Evolutionary conservation across 2,113 vertebrate species (phyloP).

Genomic region (Camelus bactrianus): DNA sequence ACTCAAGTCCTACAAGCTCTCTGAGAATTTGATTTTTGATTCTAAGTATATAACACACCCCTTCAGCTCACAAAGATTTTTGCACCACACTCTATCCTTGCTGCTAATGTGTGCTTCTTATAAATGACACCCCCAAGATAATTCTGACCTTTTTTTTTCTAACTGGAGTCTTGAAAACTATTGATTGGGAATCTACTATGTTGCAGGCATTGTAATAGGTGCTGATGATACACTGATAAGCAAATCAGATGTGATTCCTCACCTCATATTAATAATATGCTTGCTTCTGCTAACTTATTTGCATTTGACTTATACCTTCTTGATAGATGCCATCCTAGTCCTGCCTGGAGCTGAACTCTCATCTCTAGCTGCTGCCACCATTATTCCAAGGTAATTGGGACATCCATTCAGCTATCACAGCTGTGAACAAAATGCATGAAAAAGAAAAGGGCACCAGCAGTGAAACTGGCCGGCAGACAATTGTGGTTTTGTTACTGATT

Average conservation of each 20-base stretch:
- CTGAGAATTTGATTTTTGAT: neutral
- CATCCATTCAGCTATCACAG: neutral
- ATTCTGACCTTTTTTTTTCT: neutral
- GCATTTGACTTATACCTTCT: neutral
- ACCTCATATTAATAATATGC: neutral
- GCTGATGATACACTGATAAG: neutral
- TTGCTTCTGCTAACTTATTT: neutral
- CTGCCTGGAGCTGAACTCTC: neutral
- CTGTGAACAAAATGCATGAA: constrained; percentile 1
- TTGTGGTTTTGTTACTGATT: neutral
- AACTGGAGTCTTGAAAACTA: neutral
- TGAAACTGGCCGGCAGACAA: neutral
- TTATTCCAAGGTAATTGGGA: neutral
- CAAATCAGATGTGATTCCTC: neutral
- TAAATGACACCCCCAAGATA: neutral
- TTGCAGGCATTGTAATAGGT: neutral
- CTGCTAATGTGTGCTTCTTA: neutral
- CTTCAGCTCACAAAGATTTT: neutral
- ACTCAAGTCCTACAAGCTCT: neutral
- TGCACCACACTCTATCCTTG: neutral
- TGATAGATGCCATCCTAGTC: neutral
- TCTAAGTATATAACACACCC: neutral
- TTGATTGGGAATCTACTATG: neutral
- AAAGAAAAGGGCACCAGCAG: neutral
- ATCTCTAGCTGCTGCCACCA: constrained; percentile 9